Evolutionary conservation across 2,113 vertebrate species (phyloP).

Genomic region (Marmota flaviventris): DNA sequence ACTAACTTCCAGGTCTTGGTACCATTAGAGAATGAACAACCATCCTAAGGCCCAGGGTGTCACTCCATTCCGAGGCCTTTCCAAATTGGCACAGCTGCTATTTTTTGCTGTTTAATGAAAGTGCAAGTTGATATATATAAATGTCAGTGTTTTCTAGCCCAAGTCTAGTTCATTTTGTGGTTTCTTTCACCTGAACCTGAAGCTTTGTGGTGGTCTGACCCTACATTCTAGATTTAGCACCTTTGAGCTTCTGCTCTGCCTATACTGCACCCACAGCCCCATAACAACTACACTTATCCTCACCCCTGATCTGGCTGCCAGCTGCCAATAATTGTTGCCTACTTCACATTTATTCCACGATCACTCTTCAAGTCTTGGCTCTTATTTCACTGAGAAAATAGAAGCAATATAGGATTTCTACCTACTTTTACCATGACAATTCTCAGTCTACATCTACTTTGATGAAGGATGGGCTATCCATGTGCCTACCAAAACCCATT

Average conservation of each 20-base stretch:
- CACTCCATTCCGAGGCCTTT: neutral
- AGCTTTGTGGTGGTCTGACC: neutral
- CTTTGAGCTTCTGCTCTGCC: neutral
- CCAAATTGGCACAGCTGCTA: neutral
- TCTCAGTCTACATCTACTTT: neutral
- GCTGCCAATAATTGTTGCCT: neutral
- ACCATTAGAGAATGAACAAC: neutral
- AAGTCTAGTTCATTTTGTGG: neutral
- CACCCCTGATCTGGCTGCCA: neutral
- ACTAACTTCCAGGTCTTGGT: neutral
- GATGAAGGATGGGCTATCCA: neutral
- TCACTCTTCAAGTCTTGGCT: neutral
- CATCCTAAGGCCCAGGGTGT: neutral
- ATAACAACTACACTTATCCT: neutral
- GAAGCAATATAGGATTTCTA: neutral
- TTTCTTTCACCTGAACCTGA: neutral
- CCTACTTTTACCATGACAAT: neutral
- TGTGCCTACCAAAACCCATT: neutral
- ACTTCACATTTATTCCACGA: neutral
- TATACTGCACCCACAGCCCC: neutral
- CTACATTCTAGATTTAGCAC: neutral
- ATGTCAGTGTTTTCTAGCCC: neutral
- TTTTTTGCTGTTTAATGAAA: conserved; percentile 15
- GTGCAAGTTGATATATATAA: fast-evolving
- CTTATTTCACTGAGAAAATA: neutral